Evolutionary conservation across 2,797 vertebrate species (phyloP), one percentile per base, ranked within the genome.

Genomic region (Enteromius fasciolatus): DNA sequence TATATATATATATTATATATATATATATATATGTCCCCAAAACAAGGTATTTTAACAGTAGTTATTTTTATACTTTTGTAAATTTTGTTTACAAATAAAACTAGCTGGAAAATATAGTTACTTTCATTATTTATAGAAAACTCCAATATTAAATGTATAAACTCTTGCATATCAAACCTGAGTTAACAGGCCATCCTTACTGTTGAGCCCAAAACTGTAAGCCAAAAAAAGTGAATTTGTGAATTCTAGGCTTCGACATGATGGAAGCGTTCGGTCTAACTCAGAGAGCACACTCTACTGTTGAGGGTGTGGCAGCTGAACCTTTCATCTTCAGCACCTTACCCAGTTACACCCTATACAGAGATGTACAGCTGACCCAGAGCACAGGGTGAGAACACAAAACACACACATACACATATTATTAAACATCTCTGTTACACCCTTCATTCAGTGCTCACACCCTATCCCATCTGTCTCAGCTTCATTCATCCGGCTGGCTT

Each of bases 181-280:
- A 25, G 23, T 48, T 25, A 28, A 74, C 10, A 39, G 11, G 50
- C n/a, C 20, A 75, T 75, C 73, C 7, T 54, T 59, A 15, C 14
- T 23, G 20, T 76, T 33, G 3, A 7, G 28, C 48, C 10, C 3
- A 33, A 5, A 73, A 73, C 48, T 39, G 6, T 48, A 8, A 28
- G 1, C 20, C 5, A 74, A 31, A 1, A 36, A 54, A 54, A 1
- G 11, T 18, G n/a, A 14, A 8, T 28, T 9, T 72, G 46, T 67
- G 36, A 59, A 25, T 50, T 20, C 39, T 89, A 99, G 97, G 97
- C 11, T 98, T 97, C 64, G 92, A 98, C 90, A 96, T 99, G 95
- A 98, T 98, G 97, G 95, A 94, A 23, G 94, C 93, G 0, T 99
- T 99, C 31, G 96, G 98, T 80, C 91, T 99, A 76, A 95, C 95